Percentiles rank a stretch among this genome's conserved stretches.
Evolutionary conservation across 2,797 vertebrate genomes (phyloP).

Genomic region (Setipinna tenuifilis): DNA sequence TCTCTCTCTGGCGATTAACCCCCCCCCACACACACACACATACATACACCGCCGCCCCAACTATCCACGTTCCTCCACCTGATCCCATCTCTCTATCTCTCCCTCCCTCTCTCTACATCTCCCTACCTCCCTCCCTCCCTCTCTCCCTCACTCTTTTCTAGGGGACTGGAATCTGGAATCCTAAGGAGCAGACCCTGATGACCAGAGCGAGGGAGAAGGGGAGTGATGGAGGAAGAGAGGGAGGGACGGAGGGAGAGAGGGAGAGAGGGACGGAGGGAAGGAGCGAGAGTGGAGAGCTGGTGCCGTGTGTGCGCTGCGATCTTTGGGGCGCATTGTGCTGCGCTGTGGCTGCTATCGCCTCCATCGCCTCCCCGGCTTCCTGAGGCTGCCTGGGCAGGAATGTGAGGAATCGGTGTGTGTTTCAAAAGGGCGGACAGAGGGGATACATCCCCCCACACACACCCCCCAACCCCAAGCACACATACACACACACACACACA

Average conservation of each 20-base stretch:
- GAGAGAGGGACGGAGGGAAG: too few relatives aligned
- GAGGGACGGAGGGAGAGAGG: background rate
- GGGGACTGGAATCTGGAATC: constrained; percentile 66
- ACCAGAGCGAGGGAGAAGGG: constrained; percentile 53
- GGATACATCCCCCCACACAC: background rate
- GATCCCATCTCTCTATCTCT: constrained; percentile 75
- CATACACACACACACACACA: constrained; percentile 11
- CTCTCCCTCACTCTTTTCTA: background rate
- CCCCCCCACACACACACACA: constrained; percentile 32
- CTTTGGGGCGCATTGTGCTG: constrained; percentile 81
- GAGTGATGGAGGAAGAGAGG: too few relatives aligned
- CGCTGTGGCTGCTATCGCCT: constrained; percentile 68
- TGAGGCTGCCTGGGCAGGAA: constrained; percentile 79
- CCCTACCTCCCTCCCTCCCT: background rate
- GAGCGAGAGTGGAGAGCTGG: too few relatives aligned
- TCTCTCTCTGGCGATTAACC: constrained; percentile 53
- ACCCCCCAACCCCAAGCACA: background rate
- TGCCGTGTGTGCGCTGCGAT: constrained; percentile 68
- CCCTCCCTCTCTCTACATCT: background rate
- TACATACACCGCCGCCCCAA: background rate
- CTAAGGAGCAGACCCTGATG: constrained; percentile 76
- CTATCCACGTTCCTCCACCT: constrained; percentile 76
- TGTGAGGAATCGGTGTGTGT: constrained; percentile 80
- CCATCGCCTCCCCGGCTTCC: constrained; percentile 78
- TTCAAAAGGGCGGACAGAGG: constrained; percentile 74